These are phyloP conservation scores for Heptranchias perlo DNA, from an alignment of 2,113 vertebrate species.

Conservation along the genomic window DNA sequence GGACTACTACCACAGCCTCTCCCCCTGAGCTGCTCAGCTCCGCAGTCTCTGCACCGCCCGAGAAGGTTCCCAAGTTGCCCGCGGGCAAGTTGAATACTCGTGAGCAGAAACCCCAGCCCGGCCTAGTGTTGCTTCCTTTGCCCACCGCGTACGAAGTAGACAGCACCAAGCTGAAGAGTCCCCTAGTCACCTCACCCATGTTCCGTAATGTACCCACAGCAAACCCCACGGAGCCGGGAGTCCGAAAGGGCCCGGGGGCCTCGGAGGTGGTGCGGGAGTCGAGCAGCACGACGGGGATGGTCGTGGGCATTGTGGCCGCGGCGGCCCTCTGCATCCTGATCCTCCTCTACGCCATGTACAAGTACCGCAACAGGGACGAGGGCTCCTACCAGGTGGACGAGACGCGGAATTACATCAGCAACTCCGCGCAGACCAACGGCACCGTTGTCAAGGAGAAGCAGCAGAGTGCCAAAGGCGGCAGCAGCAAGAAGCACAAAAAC, in stretches of 20 bases:
- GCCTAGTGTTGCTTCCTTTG: conserved; percentile 96
- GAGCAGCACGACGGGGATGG: conserved; percentile 99
- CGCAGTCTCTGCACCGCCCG: conserved; percentile 87
- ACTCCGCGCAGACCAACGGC: conserved; percentile 98
- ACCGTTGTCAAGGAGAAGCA: conserved; percentile 95
- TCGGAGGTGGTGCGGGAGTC: conserved; percentile 99
- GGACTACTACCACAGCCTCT: conserved; percentile 86
- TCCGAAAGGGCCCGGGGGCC: conserved; percentile 96
- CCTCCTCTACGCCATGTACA: conserved; percentile 99
- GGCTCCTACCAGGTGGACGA: conserved; percentile 99
- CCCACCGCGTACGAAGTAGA: conserved; percentile 99
- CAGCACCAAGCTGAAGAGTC: conserved; percentile 95
- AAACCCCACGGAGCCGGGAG: conserved; percentile 98
- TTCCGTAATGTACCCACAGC: conserved; percentile 99
- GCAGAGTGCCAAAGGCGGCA: conserved; percentile 82
- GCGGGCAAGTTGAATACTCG: conserved; percentile 95
- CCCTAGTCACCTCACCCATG: conserved; percentile 99
- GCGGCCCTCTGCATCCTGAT: conserved; percentile 99
- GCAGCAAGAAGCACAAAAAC: conserved; percentile 97
- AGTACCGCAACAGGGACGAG: conserved; percentile 99
- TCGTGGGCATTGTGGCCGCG: conserved; percentile 99
- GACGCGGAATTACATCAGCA: conserved; percentile 99
- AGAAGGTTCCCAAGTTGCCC: conserved; percentile 87
- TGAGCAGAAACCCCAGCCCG: conserved; percentile 94
- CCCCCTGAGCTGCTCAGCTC: conserved; percentile 96